Conservation (phyloP, 2,797 vertebrate species). For the Phylloscopus collybita region DNA sequence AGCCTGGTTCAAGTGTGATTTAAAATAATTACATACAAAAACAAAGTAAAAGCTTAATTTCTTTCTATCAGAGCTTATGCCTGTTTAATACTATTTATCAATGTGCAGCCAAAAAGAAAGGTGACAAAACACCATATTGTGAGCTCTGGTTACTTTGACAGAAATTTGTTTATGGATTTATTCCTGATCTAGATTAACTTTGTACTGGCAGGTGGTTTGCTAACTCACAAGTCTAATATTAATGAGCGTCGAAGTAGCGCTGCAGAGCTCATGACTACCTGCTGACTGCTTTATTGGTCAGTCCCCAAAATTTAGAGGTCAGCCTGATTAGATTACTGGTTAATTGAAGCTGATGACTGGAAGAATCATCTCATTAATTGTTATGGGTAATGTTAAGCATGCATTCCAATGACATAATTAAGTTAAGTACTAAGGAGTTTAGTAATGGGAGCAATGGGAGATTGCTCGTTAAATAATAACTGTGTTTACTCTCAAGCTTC, state of each 20-base stretch:
- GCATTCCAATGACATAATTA: constrained; percentile 37
- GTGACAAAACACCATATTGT: background rate
- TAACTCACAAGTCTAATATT: background rate
- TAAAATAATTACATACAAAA: background rate
- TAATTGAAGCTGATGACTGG: constrained; percentile 22
- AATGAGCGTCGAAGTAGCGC: background rate
- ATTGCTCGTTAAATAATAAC: background rate
- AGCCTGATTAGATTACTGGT: background rate
- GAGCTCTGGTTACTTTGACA: background rate
- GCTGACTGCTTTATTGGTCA: background rate
- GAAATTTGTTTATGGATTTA: background rate
- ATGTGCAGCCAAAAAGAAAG: background rate
- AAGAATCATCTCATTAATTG: constrained; percentile 42
- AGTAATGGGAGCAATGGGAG: background rate
- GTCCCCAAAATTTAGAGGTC: background rate
- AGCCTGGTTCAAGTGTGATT: background rate
- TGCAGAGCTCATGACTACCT: background rate
- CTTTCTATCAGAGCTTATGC: background rate
- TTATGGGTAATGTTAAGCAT: constrained; percentile 1
- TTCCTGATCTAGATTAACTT: background rate
- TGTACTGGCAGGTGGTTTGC: background rate
- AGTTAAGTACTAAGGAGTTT: background rate
- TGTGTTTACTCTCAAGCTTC: background rate
- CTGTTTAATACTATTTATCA: background rate
- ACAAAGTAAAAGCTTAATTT: background rate